These are phyloP conservation scores for Dicranocentrus wangi DNA, from an alignment of 2,888 invertebrate genomes.

Conservation along the genomic window DNA sequence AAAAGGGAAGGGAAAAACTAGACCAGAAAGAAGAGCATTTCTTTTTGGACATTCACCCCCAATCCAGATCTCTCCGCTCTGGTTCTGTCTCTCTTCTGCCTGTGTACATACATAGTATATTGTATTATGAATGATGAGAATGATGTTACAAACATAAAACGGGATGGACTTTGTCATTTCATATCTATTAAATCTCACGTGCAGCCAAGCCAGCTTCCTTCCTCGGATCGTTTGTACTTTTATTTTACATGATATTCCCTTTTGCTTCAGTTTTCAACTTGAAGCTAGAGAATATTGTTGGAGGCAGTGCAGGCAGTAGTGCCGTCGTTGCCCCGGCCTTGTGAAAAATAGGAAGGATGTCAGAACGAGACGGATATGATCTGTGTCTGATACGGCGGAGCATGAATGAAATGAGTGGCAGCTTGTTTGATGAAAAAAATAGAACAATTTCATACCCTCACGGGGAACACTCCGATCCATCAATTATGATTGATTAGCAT, in stretches of 20 bases:
- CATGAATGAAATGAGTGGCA: slow-evolving; percentile 49
- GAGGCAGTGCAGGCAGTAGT: too few species aligned
- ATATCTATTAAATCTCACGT: slow-evolving; percentile 49
- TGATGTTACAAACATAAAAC: slow-evolving; percentile 6
- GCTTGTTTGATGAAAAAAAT: slow-evolving; percentile 42
- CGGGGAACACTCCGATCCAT: slow-evolving; percentile 33
- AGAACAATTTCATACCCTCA: background rate
- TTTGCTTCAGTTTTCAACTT: background rate
- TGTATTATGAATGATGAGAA: slow-evolving; percentile 6
- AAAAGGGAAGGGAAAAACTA: slow-evolving; percentile 11
- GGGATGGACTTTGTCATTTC: slow-evolving; percentile 53
- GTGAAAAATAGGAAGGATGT: slow-evolving; percentile 48
- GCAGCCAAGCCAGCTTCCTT: slow-evolving; percentile 49
- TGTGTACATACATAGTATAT: background rate
- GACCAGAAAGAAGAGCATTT: slow-evolving; percentile 3
- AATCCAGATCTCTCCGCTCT: too few species aligned
- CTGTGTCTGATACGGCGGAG: slow-evolving; percentile 21
- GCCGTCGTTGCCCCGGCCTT: too few species aligned
- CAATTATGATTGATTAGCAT: slow-evolving; percentile 62
- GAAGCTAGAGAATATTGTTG: too few species aligned
- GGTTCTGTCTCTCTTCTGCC: background rate
- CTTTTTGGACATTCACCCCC: background rate
- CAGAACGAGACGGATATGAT: slow-evolving; percentile 56
- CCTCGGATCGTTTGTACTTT: slow-evolving; percentile 27
- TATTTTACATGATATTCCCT: background rate